A percentile compares a stretch with the other conserved stretches of the same genome.
Conservation (phyloP, 2,888 invertebrate species). For the Agrotis exclamationis region DNA sequence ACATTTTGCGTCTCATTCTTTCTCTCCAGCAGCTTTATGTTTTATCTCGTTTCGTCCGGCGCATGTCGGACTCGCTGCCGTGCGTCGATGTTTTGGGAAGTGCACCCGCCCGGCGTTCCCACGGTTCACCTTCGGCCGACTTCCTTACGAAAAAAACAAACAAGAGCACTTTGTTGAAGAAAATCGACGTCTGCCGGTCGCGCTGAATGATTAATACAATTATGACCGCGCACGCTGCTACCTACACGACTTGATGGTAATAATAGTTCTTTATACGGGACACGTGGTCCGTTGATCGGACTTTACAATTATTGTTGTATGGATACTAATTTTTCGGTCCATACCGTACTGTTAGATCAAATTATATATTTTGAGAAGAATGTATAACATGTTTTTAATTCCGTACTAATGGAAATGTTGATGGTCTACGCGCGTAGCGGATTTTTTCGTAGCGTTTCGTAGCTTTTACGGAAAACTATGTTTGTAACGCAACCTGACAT, state of each 20-base stretch:
- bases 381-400: constrained; percentile 51
- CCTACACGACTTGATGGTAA: constrained; percentile 83
- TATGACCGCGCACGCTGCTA: constrained; percentile 89
- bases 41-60: constrained; percentile 80
- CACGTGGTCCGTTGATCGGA: constrained; percentile 82
- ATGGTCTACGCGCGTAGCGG: constrained; percentile 54
- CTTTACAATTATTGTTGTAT: constrained; percentile 64
- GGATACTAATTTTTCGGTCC: constrained; percentile 71
- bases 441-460: constrained; percentile 57
- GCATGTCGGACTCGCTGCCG: constrained; percentile 89
- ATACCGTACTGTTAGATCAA: constrained; percentile 61
- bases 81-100: constrained; percentile 92
- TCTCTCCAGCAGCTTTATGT: constrained; percentile 54
- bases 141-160: constrained; percentile 91
- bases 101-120: constrained; percentile 91
- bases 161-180: constrained; percentile 91
- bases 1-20: constrained; percentile 77
- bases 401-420: constrained; percentile 37
- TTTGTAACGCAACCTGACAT: constrained; percentile 5
- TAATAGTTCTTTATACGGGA: constrained; percentile 88
- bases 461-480: constrained; percentile 38
- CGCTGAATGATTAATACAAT: constrained; percentile 91
- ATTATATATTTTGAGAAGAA: constrained; percentile 61
- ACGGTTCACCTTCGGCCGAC: constrained; percentile 91
- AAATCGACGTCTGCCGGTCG: constrained; percentile 91